Evolutionary conservation across 2,113 vertebrate genomes (phyloP), one percentile per base, ranked within the genome.

Genomic region (Turnix velox): DNA sequence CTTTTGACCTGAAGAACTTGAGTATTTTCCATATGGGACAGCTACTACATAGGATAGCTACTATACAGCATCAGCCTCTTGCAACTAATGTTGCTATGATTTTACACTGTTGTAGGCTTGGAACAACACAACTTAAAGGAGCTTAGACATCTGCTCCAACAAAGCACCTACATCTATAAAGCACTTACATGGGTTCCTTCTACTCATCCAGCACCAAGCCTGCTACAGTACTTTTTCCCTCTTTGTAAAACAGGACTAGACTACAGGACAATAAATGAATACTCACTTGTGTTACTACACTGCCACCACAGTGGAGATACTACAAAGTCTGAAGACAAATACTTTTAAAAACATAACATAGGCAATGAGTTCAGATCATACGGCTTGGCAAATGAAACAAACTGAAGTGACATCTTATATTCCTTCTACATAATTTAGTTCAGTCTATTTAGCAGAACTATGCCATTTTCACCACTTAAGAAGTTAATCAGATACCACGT

Each of bases 401-500:
- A n/a, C 8, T 75, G 15, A 73, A 82, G 46, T 7, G 18, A 61
- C 37, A 79, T 18, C 37, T 75, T 71, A 72, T 14, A 87, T 82
- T 82, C 19, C 45, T 57, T 76, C 74, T 72, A 69, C 48, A 28
- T 16, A 28, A 75, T 80, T 90, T 93, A 52, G 37, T 52, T 94
- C 37, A 79, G 84, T 77, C 42, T 74, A 31, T 82, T 73, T 73
- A 66, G 45, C n/a, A 91, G 83, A 84, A 25, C 27, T 54, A 90
- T 37, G 58, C 35, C 18, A 66, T 84, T 96, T 75, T 93, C 55
- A 78, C 65, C 87, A 58, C 83, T 74, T 79, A 58, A 81, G 68
- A 63, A 40, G 63, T 96, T 95, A 97, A 94, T 57, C 42, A 92
- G 67, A 95, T 87, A 78, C 6, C 33, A 76, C 55, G 48, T 86